Evolutionary conservation across 2,888 invertebrate species (phyloP).

Genomic region (Conops quadrifasciatus): DNA sequence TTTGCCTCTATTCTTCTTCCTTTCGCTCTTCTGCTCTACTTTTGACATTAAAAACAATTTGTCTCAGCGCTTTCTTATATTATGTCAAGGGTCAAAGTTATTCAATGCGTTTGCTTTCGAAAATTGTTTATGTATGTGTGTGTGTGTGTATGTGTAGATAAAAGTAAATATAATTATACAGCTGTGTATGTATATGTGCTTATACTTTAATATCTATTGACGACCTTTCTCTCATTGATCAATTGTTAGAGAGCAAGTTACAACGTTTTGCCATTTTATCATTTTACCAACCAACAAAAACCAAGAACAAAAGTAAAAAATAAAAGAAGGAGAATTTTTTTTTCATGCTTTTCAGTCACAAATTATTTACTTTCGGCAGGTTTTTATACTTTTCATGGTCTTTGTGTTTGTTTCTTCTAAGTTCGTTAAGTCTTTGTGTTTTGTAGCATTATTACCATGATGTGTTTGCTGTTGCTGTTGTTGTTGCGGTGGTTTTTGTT

Average conservation of each 20-base stretch:
- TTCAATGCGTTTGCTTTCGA: conserved; percentile 1
- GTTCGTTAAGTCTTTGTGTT: too few species aligned
- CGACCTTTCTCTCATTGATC: background rate
- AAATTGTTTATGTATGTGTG: background rate
- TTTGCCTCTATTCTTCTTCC: too few species aligned
- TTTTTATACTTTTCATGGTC: too few species aligned
- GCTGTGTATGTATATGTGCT: background rate
- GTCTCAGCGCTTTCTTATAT: background rate
- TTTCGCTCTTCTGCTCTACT: too few species aligned
- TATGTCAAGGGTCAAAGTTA: background rate
- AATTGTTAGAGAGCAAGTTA: background rate
- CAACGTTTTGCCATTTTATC: background rate
- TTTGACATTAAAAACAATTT: background rate
- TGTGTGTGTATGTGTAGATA: background rate
- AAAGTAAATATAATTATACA: background rate
- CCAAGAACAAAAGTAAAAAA: too few species aligned
- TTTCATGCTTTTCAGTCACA: too few species aligned
- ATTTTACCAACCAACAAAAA: background rate
- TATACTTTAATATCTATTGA: background rate
- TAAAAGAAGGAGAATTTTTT: too few species aligned
- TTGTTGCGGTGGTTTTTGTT: too few species aligned
- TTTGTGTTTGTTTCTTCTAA: too few species aligned
- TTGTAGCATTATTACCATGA: too few species aligned
- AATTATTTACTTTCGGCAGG: too few species aligned
- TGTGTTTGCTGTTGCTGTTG: too few species aligned